Evolutionary conservation across 2,888 invertebrate genomes (phyloP), one percentile per base, ranked within the genome.

Genomic region (Druceiella hillmani): DNA sequence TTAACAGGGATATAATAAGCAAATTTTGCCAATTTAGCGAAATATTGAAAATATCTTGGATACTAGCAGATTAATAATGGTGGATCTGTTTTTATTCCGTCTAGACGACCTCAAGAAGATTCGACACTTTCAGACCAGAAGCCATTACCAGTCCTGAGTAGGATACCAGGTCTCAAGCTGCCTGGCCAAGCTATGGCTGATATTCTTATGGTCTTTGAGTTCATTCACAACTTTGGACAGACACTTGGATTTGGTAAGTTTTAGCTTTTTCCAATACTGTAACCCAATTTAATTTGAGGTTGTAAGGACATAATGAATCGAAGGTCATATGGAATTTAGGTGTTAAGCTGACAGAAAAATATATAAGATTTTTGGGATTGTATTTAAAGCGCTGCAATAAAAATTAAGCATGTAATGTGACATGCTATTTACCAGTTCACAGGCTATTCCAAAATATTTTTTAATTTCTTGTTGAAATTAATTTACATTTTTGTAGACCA

Each of bases 141-240:
- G 55, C 66, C 78, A 0, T 64, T 89, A 44, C 88, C 88, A 1
- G 71, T 77, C 3, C 67, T 88, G 36, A 79, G 82, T 37, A 74
- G 93, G 48, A 81, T 97, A 50, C 80, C 85, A 0, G 88, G 88
- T 2, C 69, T 90, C 37, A 80, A 81, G 55, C 66, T 98, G 34
- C 76, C 87, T 1, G 93, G 92, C 0, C 83, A 87, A 56, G 93
- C 94, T 1, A 90, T 94, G 71, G 87, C 90, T 1, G 90, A 97
- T 62, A 74, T 88, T 27, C 71, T 98, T 13, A 95, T 97, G 85
- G 87, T 92, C n/a, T 87, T 88, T 56, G 97, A 98, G 69, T 98
- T 98, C 61, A 74, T 97, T 48, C 88, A 94, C 55, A 97, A 94
- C 67, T 98, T 98, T 58, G 92, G 91, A 33, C 90, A 91, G 62